phyloP scores from a whole-genome alignment of 2,797 vertebrate species.

The Ammospiza maritima region DNA sequence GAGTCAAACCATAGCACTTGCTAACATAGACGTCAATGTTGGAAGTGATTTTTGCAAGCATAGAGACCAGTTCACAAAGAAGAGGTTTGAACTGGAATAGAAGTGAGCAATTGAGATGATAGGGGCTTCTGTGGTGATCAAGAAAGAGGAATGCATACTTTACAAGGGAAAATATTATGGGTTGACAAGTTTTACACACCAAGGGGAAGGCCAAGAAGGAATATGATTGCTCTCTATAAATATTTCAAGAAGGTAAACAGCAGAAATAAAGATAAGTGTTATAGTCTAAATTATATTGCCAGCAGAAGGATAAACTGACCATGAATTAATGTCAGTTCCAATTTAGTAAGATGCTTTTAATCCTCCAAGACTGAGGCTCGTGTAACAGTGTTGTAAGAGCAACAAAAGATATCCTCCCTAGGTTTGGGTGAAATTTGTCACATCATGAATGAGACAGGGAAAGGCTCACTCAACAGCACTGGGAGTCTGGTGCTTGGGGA shows the following conservation, averaged over 20 bases:
- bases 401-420: neutral
- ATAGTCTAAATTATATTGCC: neutral
- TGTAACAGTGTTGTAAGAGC: neutral
- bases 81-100: neutral
- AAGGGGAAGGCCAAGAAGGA: neutral
- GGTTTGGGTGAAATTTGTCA: neutral
- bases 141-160: neutral
- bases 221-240: neutral
- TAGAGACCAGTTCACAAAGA: neutral
- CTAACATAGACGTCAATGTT: rapidly evolving
- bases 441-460: neutral
- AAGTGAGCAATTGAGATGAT: neutral
- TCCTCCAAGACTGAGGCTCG: neutral
- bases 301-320: neutral
- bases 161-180: neutral
- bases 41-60: neutral
- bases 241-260: neutral
- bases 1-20: neutral
- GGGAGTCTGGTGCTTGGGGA: neutral
- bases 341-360: neutral
- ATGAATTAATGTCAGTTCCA: neutral
- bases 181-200: neutral
- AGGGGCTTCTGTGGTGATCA: neutral
- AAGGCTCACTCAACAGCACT: neutral
- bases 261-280: neutral